These are phyloP conservation scores for Antrozous pallidus DNA, from an alignment of 2,797 vertebrate species.

Conservation along the genomic window DNA sequence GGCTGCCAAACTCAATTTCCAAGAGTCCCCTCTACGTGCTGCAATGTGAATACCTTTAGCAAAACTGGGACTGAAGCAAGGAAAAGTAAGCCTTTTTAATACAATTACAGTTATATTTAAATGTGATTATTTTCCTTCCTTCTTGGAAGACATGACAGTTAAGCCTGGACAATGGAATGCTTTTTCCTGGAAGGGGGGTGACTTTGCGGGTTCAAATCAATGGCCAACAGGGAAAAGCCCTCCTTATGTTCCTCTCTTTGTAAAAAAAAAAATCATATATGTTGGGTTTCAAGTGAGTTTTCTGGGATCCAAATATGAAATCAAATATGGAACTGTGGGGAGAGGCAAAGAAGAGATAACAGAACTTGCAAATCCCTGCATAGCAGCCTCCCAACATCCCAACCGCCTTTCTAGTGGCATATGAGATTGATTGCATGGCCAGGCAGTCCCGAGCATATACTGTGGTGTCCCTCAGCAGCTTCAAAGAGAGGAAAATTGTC, in stretches of 20 bases:
- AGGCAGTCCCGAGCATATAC: no score
- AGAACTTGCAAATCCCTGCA: neutral
- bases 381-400: neutral
- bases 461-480: neutral
- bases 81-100: neutral
- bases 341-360: no score
- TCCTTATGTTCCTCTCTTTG: neutral
- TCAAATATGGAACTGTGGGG: neutral
- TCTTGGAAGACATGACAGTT: neutral
- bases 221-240: neutral
- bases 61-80: neutral
- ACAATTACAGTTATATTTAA: neutral
- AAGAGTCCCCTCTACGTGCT: neutral
- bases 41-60: neutral
- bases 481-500: neutral
- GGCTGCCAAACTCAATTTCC: neutral
- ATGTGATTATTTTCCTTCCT: neutral
- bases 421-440: neutral
- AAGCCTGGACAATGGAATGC: neutral
- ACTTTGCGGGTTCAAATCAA: neutral
- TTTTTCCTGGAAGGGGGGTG: neutral
- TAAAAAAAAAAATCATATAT: neutral
- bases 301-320: neutral
- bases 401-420: neutral
- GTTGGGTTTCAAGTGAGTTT: neutral